Base-by-base conservation (phyloP, 2,113 vertebrate genomes). In the Pyrgilauda ruficollis region DNA sequence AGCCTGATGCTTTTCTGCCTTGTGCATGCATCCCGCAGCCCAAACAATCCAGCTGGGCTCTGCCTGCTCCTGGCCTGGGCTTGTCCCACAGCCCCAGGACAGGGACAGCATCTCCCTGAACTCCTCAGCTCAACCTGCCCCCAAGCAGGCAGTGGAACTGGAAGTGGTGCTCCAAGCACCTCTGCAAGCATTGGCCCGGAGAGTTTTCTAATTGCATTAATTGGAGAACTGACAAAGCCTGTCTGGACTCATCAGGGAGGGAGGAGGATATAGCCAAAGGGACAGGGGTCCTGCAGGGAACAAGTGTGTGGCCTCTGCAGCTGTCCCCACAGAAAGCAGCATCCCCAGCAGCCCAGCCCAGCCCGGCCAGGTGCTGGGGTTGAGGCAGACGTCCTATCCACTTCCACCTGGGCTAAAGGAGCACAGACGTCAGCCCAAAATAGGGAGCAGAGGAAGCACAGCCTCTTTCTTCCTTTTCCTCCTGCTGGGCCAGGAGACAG, bases 11-110 rank as follows among this genome's bases (percentile, higher is more conserved):
- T 15, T 18, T 53, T 58, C 59, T 68, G 39, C 33, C 3, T 50
- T 6, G 5, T 30, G 22, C 26, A 7, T 0, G 0, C 33, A 10
- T 9, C 6, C 7, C 1, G 1, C 39, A 69, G 49, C 41, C 24
- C 41, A 15, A 33, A 9, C 6, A 37, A 20, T 24, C 31, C 15
- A 30, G 4, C 37, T 4, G 27, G 24, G 30, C 7, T 18, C 39
- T 73, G 58, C 31, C n/a, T 6, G 1, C 17, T n/a, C 18, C 47
- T 28, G 41, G 19, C 28, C n/a, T 20, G 62, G 15, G 15, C 9
- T 33, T 75, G 44, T 62, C 22, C 28, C 39, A 6, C 22, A 74
- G 11, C 13, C 20, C 13, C 27, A 21, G 21, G n/a, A 41, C 0
- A 8, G 6, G 16, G 15, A 49, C 39, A 9, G 13, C 2, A 0